These are phyloP conservation scores for Hirtodrosophila alboralis DNA, from an alignment of 2,888 invertebrate species.

Conservation along the genomic window DNA sequence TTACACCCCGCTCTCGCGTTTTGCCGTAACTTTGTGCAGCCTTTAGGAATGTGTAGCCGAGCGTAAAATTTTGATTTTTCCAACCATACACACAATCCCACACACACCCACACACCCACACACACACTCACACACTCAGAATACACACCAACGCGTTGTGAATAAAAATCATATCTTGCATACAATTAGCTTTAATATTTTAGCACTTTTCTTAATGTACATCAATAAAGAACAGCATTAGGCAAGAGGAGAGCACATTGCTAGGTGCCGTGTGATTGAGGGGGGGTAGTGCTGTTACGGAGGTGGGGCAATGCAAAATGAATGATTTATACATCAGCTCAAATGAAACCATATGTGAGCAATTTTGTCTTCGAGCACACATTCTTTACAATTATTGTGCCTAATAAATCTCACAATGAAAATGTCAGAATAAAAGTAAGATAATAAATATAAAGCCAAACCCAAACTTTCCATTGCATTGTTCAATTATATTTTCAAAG, in stretches of 20 bases:
- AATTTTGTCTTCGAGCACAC: constrained; percentile 46
- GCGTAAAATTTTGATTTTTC: constrained; percentile 76
- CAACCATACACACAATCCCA: constrained; percentile 39
- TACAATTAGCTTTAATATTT: constrained; percentile 64
- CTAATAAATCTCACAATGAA: constrained; percentile 51
- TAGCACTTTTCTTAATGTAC: constrained; percentile 62
- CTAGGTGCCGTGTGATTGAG: neutral
- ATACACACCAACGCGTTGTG: constrained; percentile 23
- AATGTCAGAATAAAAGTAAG: constrained; percentile 11
- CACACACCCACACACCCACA: constrained; percentile 13
- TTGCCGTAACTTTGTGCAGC: constrained; percentile 58
- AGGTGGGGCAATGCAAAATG: constrained; percentile 42
- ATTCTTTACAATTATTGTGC: constrained; percentile 60
- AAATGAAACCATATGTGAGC: constrained; percentile 49
- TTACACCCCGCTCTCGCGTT: constrained; percentile 24
- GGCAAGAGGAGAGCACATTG: neutral
- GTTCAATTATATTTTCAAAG: neutral
- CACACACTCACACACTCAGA: constrained; percentile 4
- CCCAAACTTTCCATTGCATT: neutral
- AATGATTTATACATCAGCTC: constrained; percentile 51
- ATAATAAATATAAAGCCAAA: neutral
- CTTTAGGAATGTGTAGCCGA: constrained; percentile 71
- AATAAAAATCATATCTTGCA: constrained; percentile 63
- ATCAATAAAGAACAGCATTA: constrained; percentile 56
- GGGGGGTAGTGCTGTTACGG: neutral